Evolutionary conservation across 2,113 vertebrate genomes (phyloP).

Genomic region (Columba livia): DNA sequence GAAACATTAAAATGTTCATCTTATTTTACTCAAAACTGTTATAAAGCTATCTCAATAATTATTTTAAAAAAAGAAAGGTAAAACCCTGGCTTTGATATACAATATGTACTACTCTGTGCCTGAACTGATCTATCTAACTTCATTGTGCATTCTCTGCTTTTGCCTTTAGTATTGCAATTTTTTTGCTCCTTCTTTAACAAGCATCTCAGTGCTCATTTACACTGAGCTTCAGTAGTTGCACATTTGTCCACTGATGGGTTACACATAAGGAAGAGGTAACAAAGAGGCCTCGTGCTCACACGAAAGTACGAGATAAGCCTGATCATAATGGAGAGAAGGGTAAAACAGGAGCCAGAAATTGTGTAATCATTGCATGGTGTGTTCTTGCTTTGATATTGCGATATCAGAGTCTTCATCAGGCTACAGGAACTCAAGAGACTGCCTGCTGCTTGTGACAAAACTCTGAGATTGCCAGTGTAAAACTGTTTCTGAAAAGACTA

Average conservation of each 20-base stretch:
- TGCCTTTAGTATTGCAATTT: not conserved
- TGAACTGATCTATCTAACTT: not conserved
- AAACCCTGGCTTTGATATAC: not conserved
- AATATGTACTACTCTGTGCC: not conserved
- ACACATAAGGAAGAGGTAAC: not conserved
- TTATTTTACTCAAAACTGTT: not conserved
- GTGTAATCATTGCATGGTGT: not conserved
- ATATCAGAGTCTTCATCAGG: not conserved
- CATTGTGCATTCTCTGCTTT: not conserved
- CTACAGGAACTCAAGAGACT: accelerated
- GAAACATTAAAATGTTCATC: not conserved
- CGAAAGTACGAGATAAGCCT: not conserved
- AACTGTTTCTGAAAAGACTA: not conserved
- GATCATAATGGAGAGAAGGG: not conserved
- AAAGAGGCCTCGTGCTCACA: not conserved
- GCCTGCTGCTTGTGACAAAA: not conserved
- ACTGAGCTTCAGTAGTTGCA: not conserved
- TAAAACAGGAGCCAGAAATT: not conserved
- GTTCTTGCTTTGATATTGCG: not conserved
- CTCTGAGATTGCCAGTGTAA: not conserved
- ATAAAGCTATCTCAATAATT: not conserved
- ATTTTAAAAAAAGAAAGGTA: not conserved
- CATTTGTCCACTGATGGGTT: not conserved
- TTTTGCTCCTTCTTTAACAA: not conserved
- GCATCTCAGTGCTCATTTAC: not conserved